Evolutionary conservation across 1,140 invertebrate genomes (phyloP).

Genomic region (Drosophila mauritiana): DNA sequence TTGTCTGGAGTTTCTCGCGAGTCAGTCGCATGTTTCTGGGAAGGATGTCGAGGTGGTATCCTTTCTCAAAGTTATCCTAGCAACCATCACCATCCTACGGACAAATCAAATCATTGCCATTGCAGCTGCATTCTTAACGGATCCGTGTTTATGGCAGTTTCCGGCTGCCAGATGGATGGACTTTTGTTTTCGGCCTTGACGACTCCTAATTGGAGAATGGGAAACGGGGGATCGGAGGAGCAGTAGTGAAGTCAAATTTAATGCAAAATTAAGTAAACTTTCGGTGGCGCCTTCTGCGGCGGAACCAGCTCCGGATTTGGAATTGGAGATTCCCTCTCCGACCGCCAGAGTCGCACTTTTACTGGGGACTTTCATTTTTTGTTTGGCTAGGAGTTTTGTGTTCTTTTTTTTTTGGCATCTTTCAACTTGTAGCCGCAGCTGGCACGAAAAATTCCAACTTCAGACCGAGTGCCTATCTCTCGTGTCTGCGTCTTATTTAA

Average conservation of each 20-base stretch:
- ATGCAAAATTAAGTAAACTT: constrained; percentile 80
- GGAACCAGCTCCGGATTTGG: not conserved
- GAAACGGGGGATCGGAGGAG: not conserved
- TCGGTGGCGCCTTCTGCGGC: constrained; percentile 31
- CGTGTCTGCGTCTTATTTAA: constrained; percentile 72
- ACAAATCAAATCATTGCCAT: constrained; percentile 5
- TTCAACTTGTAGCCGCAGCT: constrained; percentile 74
- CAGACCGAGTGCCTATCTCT: constrained; percentile 22
- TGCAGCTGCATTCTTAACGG: not conserved
- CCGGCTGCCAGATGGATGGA: constrained; percentile 15
- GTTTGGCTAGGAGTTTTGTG: not conserved
- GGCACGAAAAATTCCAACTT: constrained; percentile 74
- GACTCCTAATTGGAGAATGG: constrained; percentile 11
- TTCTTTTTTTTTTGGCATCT: constrained; percentile 36
- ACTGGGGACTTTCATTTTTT: constrained; percentile 7
- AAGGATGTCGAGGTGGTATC: not conserved
- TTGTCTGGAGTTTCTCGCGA: constrained; percentile 2
- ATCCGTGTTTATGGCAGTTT: constrained; percentile 30
- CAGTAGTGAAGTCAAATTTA: constrained; percentile 68
- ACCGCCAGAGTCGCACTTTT: not conserved
- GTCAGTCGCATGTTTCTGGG: not conserved
- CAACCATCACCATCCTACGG: not conserved
- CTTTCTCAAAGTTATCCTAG: not conserved
- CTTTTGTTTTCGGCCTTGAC: not conserved
- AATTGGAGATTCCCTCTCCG: not conserved